phyloP scores from a whole-genome alignment of 2,113 vertebrate genomes.

The Promerops cafer region DNA sequence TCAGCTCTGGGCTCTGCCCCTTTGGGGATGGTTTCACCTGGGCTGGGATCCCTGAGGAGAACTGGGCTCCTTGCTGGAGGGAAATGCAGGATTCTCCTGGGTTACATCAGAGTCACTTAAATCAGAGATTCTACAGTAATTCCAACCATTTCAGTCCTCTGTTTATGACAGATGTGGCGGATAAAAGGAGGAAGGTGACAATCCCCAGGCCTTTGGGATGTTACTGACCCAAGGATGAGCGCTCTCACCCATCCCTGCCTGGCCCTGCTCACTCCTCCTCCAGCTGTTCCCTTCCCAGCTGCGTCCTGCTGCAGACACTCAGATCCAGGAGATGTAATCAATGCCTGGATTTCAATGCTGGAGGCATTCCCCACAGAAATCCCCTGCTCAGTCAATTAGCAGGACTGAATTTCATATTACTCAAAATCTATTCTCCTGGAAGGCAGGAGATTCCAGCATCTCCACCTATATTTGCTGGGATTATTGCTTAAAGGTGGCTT shows the following conservation, averaged over 20 bases:
- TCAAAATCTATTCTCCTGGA: not conserved
- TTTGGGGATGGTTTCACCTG: not conserved
- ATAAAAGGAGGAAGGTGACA: not conserved
- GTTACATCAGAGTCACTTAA: too few species aligned
- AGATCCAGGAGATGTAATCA: not conserved
- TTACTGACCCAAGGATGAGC: accelerated
- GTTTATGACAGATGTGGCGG: accelerated
- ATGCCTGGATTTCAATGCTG: not conserved
- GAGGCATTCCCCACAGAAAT: not conserved
- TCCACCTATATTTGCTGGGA: constrained; percentile 18
- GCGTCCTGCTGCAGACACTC: not conserved
- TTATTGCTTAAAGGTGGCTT: constrained; percentile 61
- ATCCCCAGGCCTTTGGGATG: accelerated
- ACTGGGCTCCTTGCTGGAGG: not conserved
- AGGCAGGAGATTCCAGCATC: constrained; percentile 17
- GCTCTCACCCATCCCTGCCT: not conserved
- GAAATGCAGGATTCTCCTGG: not conserved
- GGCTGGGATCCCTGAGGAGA: not conserved
- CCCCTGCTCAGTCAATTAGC: not conserved
- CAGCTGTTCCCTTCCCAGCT: not conserved
- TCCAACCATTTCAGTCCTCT: accelerated
- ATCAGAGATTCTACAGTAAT: not conserved
- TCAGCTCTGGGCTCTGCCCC: not conserved
- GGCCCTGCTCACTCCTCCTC: not conserved
- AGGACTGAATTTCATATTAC: not conserved